Evolutionary conservation across 2,797 vertebrate genomes (phyloP), one percentile per base, ranked within the genome.

Genomic region (Epinephelus awoara): DNA sequence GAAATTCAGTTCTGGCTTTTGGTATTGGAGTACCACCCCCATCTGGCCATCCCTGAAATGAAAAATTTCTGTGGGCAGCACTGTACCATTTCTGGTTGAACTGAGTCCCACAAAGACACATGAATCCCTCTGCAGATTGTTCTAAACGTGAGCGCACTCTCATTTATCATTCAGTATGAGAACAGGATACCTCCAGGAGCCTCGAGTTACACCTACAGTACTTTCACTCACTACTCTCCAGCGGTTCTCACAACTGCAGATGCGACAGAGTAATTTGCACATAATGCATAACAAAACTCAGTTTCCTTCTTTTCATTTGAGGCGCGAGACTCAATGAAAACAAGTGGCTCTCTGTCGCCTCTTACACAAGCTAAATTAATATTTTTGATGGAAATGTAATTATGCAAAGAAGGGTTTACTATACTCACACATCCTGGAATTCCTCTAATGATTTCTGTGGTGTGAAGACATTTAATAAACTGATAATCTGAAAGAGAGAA

Each of bases 381-480:
- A 14, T 14, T 57, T 52, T 40, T 74, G 1, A n/a, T 21, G 3
- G 14, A 27, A 57, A 79, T 66, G 27, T 50, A 47, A 68, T 72
- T 29, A 61, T 67, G 56, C 55, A 65, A 62, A 49, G 13, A 50
- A 49, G 25, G 38, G 9, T 70, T 54, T 62, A 10, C 93, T 59
- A 29, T 88, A 94, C 98, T 99, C 96, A 99, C 98, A 99, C 98
- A 95, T 99, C 98, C 91, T 99, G 98, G 88, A 99, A 99, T 81
- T 99, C 98, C 91, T 99, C 98, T 96, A 99, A 96, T 84, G 98
- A 98, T 95, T 99, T 99, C 95, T 99, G 98, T 91, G 97, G 97
- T 75, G 98, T 99, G 96, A 99, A 99, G 92, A 99, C 98, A 90
- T 99, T 99, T 98, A 99, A 97, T 97, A 99, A 97, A 96, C 98